Percentiles rank a stretch among this genome's conserved stretches.
These are phyloP conservation scores for Metaphire vulgaris DNA, from an alignment of 1,140 invertebrate genomes.

Conservation along the genomic window DNA sequence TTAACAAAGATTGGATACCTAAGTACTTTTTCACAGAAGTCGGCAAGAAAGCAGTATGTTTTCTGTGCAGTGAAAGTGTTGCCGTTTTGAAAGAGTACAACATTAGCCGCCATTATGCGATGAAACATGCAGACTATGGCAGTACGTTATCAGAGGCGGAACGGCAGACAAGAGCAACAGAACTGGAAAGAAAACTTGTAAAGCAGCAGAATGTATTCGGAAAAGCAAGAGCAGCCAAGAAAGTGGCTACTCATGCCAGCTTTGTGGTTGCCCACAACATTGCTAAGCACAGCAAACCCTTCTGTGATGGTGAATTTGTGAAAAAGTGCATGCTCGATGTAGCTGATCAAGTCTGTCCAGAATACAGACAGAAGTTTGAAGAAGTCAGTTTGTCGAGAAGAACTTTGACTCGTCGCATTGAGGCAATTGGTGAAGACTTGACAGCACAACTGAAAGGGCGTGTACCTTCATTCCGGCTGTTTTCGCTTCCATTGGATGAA, in stretches of 20 bases:
- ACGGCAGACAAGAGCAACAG: constrained; percentile 6
- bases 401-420: constrained; percentile 18
- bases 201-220: constrained; percentile 5
- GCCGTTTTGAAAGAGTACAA: constrained; percentile 43
- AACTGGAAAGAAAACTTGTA: constrained; percentile 17
- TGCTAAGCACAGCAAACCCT: constrained; percentile 42
- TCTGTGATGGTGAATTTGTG: constrained; percentile 42
- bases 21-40: constrained; percentile 30
- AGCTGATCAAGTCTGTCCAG: constrained; percentile 41
- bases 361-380: constrained; percentile 32
- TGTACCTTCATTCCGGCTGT: constrained; percentile 5
- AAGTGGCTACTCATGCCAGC: constrained; percentile 37
- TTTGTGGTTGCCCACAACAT: constrained; percentile 31
- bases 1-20: constrained; percentile 28
- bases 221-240: constrained; percentile 10
- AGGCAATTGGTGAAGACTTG: constrained; percentile 7
- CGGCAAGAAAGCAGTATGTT: constrained; percentile 43
- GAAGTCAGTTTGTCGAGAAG: constrained; percentile 30
- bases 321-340: constrained; percentile 43
- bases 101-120: constrained; percentile 39
- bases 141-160: constrained; percentile 13
- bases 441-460: constrained; percentile 9
- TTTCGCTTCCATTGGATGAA: constrained; percentile 31
- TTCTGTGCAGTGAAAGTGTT: constrained; percentile 40
- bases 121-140: constrained; percentile 26